These are phyloP conservation scores for Spilarctia lutea DNA, from an alignment of 2,888 invertebrate genomes.

Conservation along the genomic window DNA sequence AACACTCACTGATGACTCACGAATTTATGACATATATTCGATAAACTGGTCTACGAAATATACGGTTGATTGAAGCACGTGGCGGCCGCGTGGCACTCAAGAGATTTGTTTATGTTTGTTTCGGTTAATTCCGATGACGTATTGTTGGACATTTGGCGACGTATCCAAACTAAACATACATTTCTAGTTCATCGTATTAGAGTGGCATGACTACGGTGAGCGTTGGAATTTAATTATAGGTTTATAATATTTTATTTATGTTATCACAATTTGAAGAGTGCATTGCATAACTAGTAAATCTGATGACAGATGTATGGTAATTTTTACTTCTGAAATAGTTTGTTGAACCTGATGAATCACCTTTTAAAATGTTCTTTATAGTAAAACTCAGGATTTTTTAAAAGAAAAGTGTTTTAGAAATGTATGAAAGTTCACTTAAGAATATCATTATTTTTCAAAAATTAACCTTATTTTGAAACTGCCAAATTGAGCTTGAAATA, in stretches of 20 bases:
- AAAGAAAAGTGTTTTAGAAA: no score
- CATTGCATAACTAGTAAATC: not conserved
- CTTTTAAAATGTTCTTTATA: not conserved
- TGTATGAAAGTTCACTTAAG: no score
- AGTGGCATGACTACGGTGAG: constrained; percentile 11
- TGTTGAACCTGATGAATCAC: constrained; percentile 14
- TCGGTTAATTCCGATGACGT: constrained; percentile 76
- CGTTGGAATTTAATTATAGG: constrained; percentile 2
- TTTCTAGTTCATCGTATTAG: constrained; percentile 35
- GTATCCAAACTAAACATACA: constrained; percentile 71
- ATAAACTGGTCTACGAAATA: constrained; percentile 24
- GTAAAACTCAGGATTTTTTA: no score
- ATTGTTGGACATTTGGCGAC: constrained; percentile 47
- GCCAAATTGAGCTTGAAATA: no score
- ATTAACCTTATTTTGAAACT: no score
- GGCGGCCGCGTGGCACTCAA: constrained; percentile 41
- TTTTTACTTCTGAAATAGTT: constrained; percentile 1
- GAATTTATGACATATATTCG: constrained; percentile 9
- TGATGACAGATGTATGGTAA: not conserved
- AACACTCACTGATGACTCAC: constrained; percentile 20
- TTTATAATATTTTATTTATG: constrained; percentile 5
- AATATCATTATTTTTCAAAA: no score
- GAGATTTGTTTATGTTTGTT: constrained; percentile 63
- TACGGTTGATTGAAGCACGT: constrained; percentile 39
- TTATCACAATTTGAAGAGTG: constrained; percentile 7